Evolutionary conservation across 2,797 vertebrate species (phyloP).

Genomic region (Centroberyx gerrardi): DNA sequence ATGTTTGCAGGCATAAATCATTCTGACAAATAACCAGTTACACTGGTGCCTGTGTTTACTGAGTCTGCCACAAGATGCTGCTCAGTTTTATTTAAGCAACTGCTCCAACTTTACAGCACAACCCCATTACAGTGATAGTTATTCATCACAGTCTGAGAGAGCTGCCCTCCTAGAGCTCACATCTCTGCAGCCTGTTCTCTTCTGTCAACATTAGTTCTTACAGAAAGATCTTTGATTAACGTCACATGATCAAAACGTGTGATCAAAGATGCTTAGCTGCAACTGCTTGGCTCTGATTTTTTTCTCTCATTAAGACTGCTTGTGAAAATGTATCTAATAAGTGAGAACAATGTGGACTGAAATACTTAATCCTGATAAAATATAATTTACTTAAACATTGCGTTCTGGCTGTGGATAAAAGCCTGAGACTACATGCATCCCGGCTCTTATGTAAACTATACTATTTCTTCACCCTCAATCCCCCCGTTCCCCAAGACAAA

Average conservation of each 20-base stretch:
- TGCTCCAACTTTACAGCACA: conserved; percentile 81
- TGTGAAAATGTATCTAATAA: conserved; percentile 4
- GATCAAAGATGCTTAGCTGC: conserved; percentile 47
- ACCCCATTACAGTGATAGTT: conserved; percentile 83
- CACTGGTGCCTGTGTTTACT: conserved; percentile 82
- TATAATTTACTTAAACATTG: conserved; percentile 2
- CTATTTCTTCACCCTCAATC: conserved; percentile 41
- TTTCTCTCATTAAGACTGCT: conserved; percentile 33
- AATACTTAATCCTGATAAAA: conserved; percentile 9
- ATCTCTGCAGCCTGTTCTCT: conserved; percentile 50
- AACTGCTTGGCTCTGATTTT: conserved; percentile 18
- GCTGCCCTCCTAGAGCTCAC: conserved; percentile 65
- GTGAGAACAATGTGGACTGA: neutral
- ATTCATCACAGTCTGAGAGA: conserved; percentile 83
- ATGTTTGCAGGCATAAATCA: conserved; percentile 85
- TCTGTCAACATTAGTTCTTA: conserved; percentile 54
- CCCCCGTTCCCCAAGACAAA: conserved; percentile 67
- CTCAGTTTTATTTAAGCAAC: conserved; percentile 84
- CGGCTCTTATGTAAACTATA: conserved; percentile 38
- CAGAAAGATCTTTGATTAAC: conserved; percentile 58
- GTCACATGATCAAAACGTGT: conserved; percentile 43
- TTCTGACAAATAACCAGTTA: conserved; percentile 88
- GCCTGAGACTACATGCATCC: conserved; percentile 6
- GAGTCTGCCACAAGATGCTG: conserved; percentile 80
- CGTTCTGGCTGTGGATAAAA: conserved; percentile 8